Evolutionary conservation across 2,797 vertebrate species (phyloP), one percentile per base, ranked within the genome.

Genomic region (Strix occidentalis): DNA sequence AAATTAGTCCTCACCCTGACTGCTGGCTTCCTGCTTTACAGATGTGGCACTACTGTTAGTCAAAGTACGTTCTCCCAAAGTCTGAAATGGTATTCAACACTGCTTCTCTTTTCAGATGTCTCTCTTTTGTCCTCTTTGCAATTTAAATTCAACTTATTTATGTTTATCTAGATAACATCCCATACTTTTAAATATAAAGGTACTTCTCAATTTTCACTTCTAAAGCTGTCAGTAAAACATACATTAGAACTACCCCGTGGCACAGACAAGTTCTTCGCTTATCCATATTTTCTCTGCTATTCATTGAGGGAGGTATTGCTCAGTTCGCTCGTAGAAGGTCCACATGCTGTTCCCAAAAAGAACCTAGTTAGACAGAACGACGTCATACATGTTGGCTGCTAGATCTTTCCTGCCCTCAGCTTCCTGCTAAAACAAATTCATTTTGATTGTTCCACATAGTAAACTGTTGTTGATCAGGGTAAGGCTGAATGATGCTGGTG

Each of bases 351-450:
- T 80, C 61, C 39, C 50, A 13, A 19, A 65, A 76, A 86, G 35
- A 79, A 26, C 26, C 16, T 33, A 43, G 41, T 6, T 1, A 5
- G 74, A 68, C 25, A 57, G 80, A 70, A 76, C 9, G 4, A 33
- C 2, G 2, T 24, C 0, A 0, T 43, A 70, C 39, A 19, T 13
- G 56, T 14, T 87, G 70, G 37, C 60, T 3, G 6, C 65, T 26
- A 79, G 58, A 90, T 51, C 58, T 84, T 51, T 54, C 72, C 60
- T 60, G 83, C 56, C n/a, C 50, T 93, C 85, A 48, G 58, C 29
- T 95, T 87, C 70, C 80, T 90, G 80, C 51, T 75, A 56, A 63
- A 91, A 65, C 48, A 87, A 83, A 91, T 66, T 26, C 4, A 3
- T 45, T 84, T 88, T 81, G 31, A 86, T 65, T 85, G n/a, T 84